Evolutionary conservation across 2,797 vertebrate species (phyloP), one percentile per base, ranked within the genome.

Genomic region (Fistularia commersonii): DNA sequence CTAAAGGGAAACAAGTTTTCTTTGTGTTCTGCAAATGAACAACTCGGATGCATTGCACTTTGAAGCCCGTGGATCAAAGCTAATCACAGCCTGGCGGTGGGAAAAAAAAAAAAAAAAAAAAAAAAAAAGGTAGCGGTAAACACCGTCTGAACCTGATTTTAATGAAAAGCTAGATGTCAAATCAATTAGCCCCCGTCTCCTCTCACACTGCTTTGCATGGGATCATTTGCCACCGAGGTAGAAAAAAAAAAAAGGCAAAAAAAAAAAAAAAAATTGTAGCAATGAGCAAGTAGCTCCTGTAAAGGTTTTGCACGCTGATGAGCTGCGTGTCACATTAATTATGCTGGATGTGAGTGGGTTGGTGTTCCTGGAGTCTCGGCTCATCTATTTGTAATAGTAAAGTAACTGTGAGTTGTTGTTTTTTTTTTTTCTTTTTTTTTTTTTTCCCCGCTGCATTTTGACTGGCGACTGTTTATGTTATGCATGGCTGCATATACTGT

Each of bases 361-460:
- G n/a, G 65, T 37, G 48, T 76, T 79, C 69, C 68, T 68, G 53
- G 40, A 76, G 67, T 74, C 76, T 81, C 63, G 57, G 32, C 70
- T 84, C 79, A 84, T 85, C 66, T 73, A 82, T 85, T 83, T 84
- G 80, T 83, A 82, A 85, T 85, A 79, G 72, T 78, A 72, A 79
- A 81, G 72, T 72, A 76, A 71, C 74, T 64, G 57, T 37, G 7
- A 73, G 73, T 54, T 66, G 72, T 73, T 56, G 62, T n/a, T n/a
- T n/a, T n/a, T n/a, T n/a, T n/a, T n/a, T n/a, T n/a, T n/a, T n/a
- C n/a, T n/a, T n/a, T n/a, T n/a, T n/a, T n/a, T n/a, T n/a, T n/a
- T n/a, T n/a, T n/a, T n/a, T n/a, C n/a, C n/a, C n/a, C n/a, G n/a
- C n/a, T 54, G 61, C 64, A 54, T 58, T 69, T 70, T 65, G 69